These are phyloP conservation scores for Austrolebias charrua DNA, from an alignment of 2,797 vertebrate species.

Conservation along the genomic window DNA sequence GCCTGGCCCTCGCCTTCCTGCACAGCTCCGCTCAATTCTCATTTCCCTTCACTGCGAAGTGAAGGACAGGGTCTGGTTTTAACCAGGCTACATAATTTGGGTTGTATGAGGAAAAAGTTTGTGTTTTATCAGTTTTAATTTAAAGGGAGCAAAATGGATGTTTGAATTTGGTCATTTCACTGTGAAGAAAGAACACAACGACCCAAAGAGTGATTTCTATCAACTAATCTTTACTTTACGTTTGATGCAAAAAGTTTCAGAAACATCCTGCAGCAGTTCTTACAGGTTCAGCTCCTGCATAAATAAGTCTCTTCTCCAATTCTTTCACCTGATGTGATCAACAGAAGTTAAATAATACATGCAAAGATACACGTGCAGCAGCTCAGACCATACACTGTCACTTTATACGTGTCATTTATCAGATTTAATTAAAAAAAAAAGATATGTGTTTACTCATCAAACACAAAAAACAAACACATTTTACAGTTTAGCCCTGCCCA, in stretches of 20 bases:
- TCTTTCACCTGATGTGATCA: constrained; percentile 49
- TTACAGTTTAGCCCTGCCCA: constrained; percentile 41
- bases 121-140: too few relatives aligned
- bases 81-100: too few relatives aligned
- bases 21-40: too few relatives aligned
- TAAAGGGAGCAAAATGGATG: too few relatives aligned
- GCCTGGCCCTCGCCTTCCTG: too few relatives aligned
- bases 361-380: constrained; percentile 40
- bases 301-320: neutral
- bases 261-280: constrained; percentile 17
- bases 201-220: constrained; percentile 3
- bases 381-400: constrained; percentile 5
- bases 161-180: neutral
- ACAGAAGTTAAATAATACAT: constrained; percentile 57
- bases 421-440: constrained; percentile 42
- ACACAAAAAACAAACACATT: constrained; percentile 60
- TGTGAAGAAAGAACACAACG: constrained; percentile 8
- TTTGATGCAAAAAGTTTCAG: constrained; percentile 14
- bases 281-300: constrained; percentile 1
- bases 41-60: too few relatives aligned
- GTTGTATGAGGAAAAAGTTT: too few relatives aligned
- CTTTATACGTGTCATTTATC: constrained; percentile 32
- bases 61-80: too few relatives aligned
- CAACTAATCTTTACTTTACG: constrained; percentile 39
- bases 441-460: constrained; percentile 53